These are phyloP conservation scores for Cheilosia urbana DNA, from an alignment of 2,888 invertebrate genomes.

Conservation along the genomic window DNA sequence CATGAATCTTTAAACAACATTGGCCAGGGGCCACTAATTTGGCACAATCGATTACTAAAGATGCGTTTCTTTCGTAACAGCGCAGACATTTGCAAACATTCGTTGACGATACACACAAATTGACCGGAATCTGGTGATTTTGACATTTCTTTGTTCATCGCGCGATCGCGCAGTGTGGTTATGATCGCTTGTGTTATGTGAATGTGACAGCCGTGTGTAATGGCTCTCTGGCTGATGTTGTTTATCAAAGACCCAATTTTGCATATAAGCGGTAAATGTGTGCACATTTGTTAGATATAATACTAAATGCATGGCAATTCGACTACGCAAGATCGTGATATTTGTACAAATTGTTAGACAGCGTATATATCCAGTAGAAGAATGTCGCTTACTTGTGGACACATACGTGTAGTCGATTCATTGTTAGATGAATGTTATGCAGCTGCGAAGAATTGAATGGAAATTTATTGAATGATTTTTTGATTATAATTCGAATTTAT, in stretches of 20 bases:
- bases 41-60: conserved; percentile 73
- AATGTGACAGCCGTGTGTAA: conserved; percentile 18
- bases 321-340: conserved; percentile 72
- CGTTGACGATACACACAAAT: conserved; percentile 30
- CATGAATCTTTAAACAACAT: conserved; percentile 65
- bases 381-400: conserved; percentile 37
- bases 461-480: conserved; percentile 54
- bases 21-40: conserved; percentile 57
- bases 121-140: conserved; percentile 48
- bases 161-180: conserved; percentile 9
- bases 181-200: conserved; percentile 46
- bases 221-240: conserved; percentile 23
- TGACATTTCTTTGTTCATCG: conserved; percentile 67
- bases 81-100: conserved; percentile 54
- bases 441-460: conserved; percentile 61
- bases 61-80: conserved; percentile 65
- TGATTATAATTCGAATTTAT: conserved; percentile 62
- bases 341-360: conserved; percentile 65
- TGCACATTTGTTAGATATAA: conserved; percentile 54
- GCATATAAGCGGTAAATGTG: conserved; percentile 51
- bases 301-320: conserved; percentile 49
- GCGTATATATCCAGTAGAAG: conserved; percentile 23
- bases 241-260: conserved; percentile 69
- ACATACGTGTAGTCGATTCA: conserved; percentile 39
- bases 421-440: conserved; percentile 53